Conservation (phyloP, 1,140 invertebrate genomes). For the Parasteatoda tepidariorum region DNA sequence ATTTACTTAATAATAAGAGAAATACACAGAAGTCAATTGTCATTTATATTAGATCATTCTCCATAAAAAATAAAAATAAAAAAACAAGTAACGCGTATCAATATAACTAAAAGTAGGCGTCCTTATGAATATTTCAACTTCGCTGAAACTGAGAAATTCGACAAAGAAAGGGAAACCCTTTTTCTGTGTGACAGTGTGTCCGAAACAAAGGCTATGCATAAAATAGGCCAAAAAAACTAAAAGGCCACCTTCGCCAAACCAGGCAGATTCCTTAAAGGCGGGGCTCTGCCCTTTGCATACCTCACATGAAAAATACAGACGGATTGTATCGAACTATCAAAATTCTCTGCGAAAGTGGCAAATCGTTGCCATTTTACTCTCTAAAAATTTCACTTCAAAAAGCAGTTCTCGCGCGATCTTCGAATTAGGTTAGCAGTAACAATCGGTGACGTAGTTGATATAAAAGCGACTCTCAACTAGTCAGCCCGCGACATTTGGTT, state of each 20-base stretch:
- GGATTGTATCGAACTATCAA: not conserved
- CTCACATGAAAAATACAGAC: conserved; percentile 5
- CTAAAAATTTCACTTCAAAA: not conserved
- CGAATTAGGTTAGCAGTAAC: conserved; percentile 21
- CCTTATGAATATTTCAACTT: not conserved
- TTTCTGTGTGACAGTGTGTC: not conserved
- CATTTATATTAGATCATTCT: not conserved
- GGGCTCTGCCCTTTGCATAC: conserved; percentile 27
- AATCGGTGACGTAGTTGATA: conserved; percentile 44
- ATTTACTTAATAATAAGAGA: too few relatives aligned
- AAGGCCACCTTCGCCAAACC: not conserved
- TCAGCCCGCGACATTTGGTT: not conserved
- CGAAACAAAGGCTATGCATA: not conserved
- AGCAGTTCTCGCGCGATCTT: not conserved
- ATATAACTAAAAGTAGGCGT: too few relatives aligned
- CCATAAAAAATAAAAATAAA: not conserved
- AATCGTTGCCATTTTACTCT: not conserved
- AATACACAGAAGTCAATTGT: too few relatives aligned
- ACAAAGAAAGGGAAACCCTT: not conserved
- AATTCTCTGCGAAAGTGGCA: not conserved
- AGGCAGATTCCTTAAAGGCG: conserved; percentile 38
- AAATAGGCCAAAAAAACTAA: conserved; percentile 6
- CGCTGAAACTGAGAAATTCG: not conserved
- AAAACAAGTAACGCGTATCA: not conserved
- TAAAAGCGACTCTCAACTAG: conserved; percentile 19